A percentile compares a stretch with the other conserved stretches of the same genome.
phyloP scores from a whole-genome alignment of 2,113 vertebrate species.

The Agelaius tricolor region DNA sequence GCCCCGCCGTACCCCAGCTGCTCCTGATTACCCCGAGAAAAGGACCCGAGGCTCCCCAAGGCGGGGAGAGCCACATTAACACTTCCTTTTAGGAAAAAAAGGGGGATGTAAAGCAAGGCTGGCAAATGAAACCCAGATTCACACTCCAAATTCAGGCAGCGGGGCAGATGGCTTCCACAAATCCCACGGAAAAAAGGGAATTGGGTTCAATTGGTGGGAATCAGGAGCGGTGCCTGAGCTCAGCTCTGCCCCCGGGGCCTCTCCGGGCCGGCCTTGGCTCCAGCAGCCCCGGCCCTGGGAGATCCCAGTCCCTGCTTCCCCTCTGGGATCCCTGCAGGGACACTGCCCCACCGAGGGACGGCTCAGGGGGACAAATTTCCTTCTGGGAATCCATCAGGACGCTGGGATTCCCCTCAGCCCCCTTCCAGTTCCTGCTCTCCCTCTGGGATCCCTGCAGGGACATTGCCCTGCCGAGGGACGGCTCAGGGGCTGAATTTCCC shows the following conservation, averaged over 20 bases:
- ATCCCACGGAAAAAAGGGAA: not conserved
- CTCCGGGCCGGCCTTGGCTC: not conserved
- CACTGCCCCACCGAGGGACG: not conserved
- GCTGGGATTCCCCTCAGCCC: not conserved
- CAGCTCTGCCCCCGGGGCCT: not conserved
- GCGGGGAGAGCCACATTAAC: not conserved
- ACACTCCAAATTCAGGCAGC: not conserved
- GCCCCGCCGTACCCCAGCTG: slow-evolving; percentile 10
- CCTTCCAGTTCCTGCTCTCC: no score
- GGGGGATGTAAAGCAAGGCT: not conserved
- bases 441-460: no score
- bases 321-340: not conserved
- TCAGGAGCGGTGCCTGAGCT: not conserved
- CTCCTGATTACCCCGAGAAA: not conserved
- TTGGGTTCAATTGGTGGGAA: not conserved
- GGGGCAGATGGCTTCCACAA: not conserved
- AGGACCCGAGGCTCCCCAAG: not conserved
- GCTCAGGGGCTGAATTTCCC: no score
- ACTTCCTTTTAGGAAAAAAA: not conserved
- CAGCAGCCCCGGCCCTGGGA: not conserved
- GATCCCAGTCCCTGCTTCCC: not conserved
- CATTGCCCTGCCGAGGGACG: no score
- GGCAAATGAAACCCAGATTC: slow-evolving; percentile 42
- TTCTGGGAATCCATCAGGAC: not conserved
- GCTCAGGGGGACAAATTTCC: not conserved